These are phyloP conservation scores for Monopterus albus DNA, from an alignment of 2,113 vertebrate species.

Conservation along the genomic window DNA sequence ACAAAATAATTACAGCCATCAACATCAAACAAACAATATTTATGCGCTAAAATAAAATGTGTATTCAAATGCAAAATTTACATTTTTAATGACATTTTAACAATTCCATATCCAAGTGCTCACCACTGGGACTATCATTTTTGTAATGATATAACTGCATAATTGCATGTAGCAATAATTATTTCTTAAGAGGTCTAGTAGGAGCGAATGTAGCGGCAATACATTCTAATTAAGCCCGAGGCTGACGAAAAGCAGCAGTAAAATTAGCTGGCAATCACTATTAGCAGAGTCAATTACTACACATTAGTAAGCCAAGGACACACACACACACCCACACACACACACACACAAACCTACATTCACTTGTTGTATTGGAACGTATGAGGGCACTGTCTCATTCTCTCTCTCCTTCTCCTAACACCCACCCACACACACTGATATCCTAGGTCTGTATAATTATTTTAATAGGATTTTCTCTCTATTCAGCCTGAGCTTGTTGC, in stretches of 20 bases:
- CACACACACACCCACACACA: slow-evolving; percentile 52
- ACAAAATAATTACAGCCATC: no score
- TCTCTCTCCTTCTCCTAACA: slow-evolving; percentile 14
- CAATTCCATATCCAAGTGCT: neutral
- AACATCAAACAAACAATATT: no score
- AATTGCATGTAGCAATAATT: slow-evolving; percentile 65
- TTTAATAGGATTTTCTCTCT: slow-evolving; percentile 78
- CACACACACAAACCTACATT: slow-evolving; percentile 14
- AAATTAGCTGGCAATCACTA: slow-evolving; percentile 99
- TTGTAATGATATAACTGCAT: slow-evolving; percentile 34
- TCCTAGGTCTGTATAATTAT: slow-evolving; percentile 74
- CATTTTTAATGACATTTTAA: neutral
- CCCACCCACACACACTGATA: slow-evolving; percentile 31
- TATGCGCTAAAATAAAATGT: no score
- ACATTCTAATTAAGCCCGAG: slow-evolving; percentile 95
- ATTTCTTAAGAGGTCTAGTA: slow-evolving; percentile 60
- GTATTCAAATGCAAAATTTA: no score
- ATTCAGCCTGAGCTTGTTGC: slow-evolving; percentile 77
- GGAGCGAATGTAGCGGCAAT: slow-evolving; percentile 81
- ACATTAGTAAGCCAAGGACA: slow-evolving; percentile 87
- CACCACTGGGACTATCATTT: slow-evolving; percentile 11
- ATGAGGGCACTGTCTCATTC: neutral
- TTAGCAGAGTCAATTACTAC: slow-evolving; percentile 96
- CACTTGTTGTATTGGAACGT: slow-evolving; percentile 9
- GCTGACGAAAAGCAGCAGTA: slow-evolving; percentile 93